A percentile compares a stretch with the other conserved stretches of the same genome.
Evolutionary conservation across 2,797 vertebrate genomes (phyloP).

Genomic region (Sciurus vulgaris): DNA sequence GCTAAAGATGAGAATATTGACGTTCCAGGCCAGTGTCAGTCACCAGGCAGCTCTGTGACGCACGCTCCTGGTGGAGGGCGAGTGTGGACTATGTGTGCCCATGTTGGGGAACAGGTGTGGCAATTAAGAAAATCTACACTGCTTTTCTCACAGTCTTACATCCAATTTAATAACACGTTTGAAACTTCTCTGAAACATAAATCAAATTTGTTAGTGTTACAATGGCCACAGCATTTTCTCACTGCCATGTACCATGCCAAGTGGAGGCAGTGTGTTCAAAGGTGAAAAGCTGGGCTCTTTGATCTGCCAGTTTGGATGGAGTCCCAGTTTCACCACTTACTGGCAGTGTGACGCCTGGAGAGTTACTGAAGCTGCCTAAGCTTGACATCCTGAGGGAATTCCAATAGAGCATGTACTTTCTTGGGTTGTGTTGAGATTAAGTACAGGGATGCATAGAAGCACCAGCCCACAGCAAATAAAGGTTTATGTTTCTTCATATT

Average conservation of each 20-base stretch:
- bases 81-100: neutral
- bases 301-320: conserved; percentile 7
- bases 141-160: neutral
- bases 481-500: neutral
- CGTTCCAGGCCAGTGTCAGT: neutral
- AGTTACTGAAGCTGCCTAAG: neutral
- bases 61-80: neutral
- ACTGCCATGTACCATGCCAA: neutral
- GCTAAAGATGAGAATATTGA: neutral
- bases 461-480: neutral
- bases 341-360: neutral
- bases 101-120: too few species aligned
- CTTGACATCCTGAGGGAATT: neutral
- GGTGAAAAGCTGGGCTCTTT: neutral
- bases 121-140: neutral
- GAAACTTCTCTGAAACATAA: conserved; percentile 34
- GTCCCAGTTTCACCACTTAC: neutral
- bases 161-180: neutral
- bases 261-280: neutral
- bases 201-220: neutral
- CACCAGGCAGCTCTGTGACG: neutral
- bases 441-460: neutral
- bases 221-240: neutral
- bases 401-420: neutral
- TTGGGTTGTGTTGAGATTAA: neutral